A percentile compares a stretch with the other conserved stretches of the same genome.
These are phyloP conservation scores for Acestrorhynchus altus DNA, from an alignment of 2,797 vertebrate genomes.

Conservation along the genomic window DNA sequence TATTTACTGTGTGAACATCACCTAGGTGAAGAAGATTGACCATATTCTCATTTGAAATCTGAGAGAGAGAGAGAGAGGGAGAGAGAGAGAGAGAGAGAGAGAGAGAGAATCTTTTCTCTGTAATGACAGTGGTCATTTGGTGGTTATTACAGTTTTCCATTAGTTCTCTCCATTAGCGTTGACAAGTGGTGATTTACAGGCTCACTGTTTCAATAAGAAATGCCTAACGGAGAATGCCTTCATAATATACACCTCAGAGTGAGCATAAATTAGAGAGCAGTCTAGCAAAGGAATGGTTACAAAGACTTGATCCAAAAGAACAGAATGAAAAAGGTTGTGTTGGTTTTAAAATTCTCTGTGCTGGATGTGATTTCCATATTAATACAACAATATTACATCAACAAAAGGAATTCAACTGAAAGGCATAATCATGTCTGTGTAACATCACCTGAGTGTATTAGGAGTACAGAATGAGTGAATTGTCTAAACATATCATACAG, in stretches of 20 bases:
- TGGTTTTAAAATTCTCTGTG: not conserved
- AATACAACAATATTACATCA: too few relatives aligned
- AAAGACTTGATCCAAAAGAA: not conserved
- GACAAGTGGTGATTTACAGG: not conserved
- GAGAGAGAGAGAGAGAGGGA: not conserved
- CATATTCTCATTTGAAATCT: too few relatives aligned
- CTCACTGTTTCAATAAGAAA: not conserved
- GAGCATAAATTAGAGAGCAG: not conserved
- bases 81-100: too few relatives aligned
- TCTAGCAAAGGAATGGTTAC: not conserved
- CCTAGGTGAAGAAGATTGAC: too few relatives aligned
- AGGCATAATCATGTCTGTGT: too few relatives aligned
- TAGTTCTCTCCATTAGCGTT: not conserved
- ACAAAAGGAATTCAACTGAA: too few relatives aligned
- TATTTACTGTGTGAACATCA: too few relatives aligned
- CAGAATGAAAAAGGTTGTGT: not conserved
- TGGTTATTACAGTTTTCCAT: constrained; percentile 13
- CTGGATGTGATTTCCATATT: too few relatives aligned
- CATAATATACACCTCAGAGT: not conserved
- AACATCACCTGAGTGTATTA: too few relatives aligned
- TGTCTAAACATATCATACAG: not conserved
- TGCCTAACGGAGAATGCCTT: not conserved
- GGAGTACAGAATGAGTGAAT: too few relatives aligned
- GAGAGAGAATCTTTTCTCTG: not conserved
- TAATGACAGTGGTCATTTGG: not conserved